phyloP scores from a whole-genome alignment of 2,113 vertebrate species.

The Salminus brasiliensis region DNA sequence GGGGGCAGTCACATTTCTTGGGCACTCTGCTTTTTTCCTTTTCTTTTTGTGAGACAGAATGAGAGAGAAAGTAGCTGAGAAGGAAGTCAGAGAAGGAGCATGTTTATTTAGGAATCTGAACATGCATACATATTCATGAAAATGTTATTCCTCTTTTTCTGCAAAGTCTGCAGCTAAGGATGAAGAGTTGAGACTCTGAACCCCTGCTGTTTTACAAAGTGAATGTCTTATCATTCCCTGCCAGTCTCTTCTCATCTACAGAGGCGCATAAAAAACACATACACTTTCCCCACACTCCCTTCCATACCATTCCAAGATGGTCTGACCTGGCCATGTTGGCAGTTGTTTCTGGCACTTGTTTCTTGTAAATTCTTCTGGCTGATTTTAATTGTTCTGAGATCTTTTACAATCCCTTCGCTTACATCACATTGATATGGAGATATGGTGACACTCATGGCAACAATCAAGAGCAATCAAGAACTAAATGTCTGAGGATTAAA shows the following conservation, averaged over 20 bases:
- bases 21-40: conserved; percentile 38
- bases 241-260: conserved; percentile 61
- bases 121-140: not conserved
- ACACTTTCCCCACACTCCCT: not conserved
- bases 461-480: too few species aligned
- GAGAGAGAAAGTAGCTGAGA: conserved; percentile 34
- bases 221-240: conserved; percentile 74
- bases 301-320: too few species aligned
- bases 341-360: too few species aligned
- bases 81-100: conserved; percentile 51
- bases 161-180: not conserved
- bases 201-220: conserved; percentile 72
- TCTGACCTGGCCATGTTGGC: too few species aligned
- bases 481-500: too few species aligned
- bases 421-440: too few species aligned
- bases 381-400: too few species aligned
- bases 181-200: not conserved
- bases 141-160: not conserved
- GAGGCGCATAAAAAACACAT: conserved; percentile 53
- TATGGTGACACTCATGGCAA: too few species aligned
- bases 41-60: conserved; percentile 28
- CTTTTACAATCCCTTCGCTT: too few species aligned
- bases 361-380: too few species aligned
- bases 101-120: not conserved
- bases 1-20: conserved; percentile 47